Evolutionary conservation across 2,888 invertebrate species (phyloP).

Genomic region (Molorchus minor): DNA sequence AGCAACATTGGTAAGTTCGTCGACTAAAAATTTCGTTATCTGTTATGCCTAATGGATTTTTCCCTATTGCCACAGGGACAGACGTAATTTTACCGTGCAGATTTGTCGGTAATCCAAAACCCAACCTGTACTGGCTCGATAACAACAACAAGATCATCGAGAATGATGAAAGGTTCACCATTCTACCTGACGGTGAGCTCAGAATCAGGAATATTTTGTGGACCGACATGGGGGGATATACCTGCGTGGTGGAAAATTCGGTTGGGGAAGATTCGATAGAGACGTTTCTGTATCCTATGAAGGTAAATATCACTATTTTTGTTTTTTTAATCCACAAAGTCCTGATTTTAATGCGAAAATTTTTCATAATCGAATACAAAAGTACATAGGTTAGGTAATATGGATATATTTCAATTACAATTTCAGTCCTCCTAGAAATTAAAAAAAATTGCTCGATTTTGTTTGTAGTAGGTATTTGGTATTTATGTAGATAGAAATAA

Average conservation of each 20-base stretch:
- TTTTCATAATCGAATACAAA: no score
- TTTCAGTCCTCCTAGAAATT: no score
- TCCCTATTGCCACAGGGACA: constrained; percentile 61
- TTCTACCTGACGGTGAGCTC: constrained; percentile 79
- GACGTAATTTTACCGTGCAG: constrained; percentile 76
- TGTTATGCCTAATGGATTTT: not conserved
- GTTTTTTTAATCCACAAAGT: no score
- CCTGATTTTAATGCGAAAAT: no score
- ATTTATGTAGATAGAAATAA: no score
- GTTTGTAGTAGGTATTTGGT: no score
- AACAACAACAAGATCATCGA: constrained; percentile 65
- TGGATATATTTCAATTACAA: no score
- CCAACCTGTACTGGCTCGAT: constrained; percentile 75
- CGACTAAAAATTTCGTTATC: not conserved
- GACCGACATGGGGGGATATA: constrained; percentile 85
- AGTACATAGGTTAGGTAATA: no score
- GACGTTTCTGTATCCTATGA: constrained; percentile 80
- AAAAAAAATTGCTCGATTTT: no score
- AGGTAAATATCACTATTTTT: no score
- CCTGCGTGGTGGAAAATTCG: constrained; percentile 76
- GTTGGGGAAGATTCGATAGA: constrained; percentile 70
- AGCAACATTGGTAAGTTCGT: constrained; percentile 58
- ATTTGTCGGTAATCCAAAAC: constrained; percentile 69
- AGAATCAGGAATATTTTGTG: constrained; percentile 76
- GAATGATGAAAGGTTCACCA: constrained; percentile 61